phyloP scores from a whole-genome alignment of 2,888 invertebrate species.

The Lymantria dispar region DNA sequence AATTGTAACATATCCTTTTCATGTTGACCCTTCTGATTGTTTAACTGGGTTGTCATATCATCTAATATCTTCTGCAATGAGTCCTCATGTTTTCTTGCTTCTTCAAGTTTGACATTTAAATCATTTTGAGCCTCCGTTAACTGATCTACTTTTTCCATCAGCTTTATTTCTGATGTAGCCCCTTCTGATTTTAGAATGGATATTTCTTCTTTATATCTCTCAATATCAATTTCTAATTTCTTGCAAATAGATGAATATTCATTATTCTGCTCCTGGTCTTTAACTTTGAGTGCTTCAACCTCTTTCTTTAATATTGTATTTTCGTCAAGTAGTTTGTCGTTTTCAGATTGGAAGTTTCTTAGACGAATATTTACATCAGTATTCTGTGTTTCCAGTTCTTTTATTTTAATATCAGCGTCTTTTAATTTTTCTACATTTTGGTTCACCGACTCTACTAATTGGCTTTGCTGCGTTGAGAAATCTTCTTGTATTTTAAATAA shows the following conservation, averaged over 20 bases:
- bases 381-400: slow-evolving; percentile 54
- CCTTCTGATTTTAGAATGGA: slow-evolving; percentile 68
- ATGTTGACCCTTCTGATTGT: slow-evolving; percentile 62
- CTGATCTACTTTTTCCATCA: slow-evolving; percentile 77
- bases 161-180: slow-evolving; percentile 67
- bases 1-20: slow-evolving; percentile 63
- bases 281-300: slow-evolving; percentile 60
- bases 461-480: slow-evolving; percentile 60
- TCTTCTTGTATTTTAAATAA: slow-evolving; percentile 72
- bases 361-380: slow-evolving; percentile 51
- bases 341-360: slow-evolving; percentile 52
- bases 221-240: slow-evolving; percentile 68
- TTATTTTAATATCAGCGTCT: slow-evolving; percentile 57
- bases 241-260: slow-evolving; percentile 63
- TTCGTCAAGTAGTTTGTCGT: slow-evolving; percentile 67
- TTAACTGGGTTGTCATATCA: slow-evolving; percentile 70
- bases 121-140: slow-evolving; percentile 74
- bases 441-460: slow-evolving; percentile 59
- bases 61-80: slow-evolving; percentile 71
- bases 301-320: slow-evolving; percentile 69
- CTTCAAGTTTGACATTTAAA: slow-evolving; percentile 72
- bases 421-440: slow-evolving; percentile 62
- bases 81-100: slow-evolving; percentile 74
- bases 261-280: slow-evolving; percentile 60
- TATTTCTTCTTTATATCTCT: slow-evolving; percentile 73